phyloP scores from a whole-genome alignment of 1,140 invertebrate genomes.

The Sarcophaga bullata region DNA sequence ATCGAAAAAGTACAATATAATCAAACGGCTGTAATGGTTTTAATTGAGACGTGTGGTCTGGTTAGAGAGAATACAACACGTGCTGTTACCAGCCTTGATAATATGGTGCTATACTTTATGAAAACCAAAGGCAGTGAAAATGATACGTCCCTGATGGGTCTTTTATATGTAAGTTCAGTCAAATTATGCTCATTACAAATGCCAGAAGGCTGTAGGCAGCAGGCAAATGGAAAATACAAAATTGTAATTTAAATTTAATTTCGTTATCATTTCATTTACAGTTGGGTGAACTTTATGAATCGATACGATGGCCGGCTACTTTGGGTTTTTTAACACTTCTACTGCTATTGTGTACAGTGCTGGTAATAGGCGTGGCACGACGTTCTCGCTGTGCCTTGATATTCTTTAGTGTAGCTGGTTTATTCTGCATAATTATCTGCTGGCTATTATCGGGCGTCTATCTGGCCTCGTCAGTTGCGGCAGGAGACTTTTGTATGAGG shows the following conservation, averaged over 20 bases:
- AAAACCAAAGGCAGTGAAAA: slow-evolving; percentile 72
- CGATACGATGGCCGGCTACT: slow-evolving; percentile 81
- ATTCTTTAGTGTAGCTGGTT: slow-evolving; percentile 79
- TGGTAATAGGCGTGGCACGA: slow-evolving; percentile 83
- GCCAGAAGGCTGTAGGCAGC: not conserved
- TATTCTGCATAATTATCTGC: slow-evolving; percentile 83
- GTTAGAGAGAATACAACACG: slow-evolving; percentile 76
- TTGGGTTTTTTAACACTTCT: slow-evolving; percentile 80
- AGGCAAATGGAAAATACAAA: not conserved
- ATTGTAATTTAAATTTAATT: slow-evolving; percentile 21
- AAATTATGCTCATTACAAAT: slow-evolving; percentile 33
- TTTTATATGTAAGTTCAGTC: slow-evolving; percentile 69
- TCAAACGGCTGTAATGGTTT: slow-evolving; percentile 74
- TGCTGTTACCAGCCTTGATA: slow-evolving; percentile 69
- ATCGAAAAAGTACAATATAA: slow-evolving; percentile 80
- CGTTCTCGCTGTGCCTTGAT: slow-evolving; percentile 86
- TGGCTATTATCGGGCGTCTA: slow-evolving; percentile 83
- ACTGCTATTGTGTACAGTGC: slow-evolving; percentile 80
- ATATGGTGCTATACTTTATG: slow-evolving; percentile 76
- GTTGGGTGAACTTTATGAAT: slow-evolving; percentile 70
- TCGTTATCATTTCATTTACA: slow-evolving; percentile 47
- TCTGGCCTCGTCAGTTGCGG: slow-evolving; percentile 75
- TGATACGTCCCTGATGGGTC: slow-evolving; percentile 74
- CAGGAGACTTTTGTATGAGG: slow-evolving; percentile 78
- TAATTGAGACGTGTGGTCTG: slow-evolving; percentile 73